These are phyloP conservation scores for Megalops atlanticus DNA, from an alignment of 2,113 vertebrate genomes.

Conservation along the genomic window DNA sequence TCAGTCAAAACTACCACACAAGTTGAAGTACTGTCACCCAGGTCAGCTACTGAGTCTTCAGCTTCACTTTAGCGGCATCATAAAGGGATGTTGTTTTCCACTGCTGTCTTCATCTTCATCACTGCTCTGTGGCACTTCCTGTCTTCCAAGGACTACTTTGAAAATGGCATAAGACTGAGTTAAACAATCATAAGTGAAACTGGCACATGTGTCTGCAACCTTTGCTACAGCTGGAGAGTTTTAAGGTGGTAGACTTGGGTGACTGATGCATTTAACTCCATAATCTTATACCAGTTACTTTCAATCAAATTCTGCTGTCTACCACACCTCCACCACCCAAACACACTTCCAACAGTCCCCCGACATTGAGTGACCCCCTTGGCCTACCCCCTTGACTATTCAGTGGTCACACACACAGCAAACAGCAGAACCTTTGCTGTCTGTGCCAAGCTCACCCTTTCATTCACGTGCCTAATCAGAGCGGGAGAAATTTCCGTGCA, in stretches of 20 bases:
- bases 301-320: no score
- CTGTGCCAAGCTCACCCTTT: no score
- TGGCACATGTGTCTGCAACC: not conserved
- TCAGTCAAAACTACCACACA: not conserved
- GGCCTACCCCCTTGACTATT: no score
- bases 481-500: not conserved
- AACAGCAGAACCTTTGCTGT: no score
- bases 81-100: not conserved
- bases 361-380: no score
- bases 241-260: not conserved
- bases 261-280: not conserved
- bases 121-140: not conserved
- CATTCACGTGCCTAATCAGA: no score
- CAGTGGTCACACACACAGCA: no score
- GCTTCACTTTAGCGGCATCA: not conserved
- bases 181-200: not conserved
- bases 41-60: no score
- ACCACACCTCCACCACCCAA: no score
- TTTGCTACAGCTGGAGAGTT: not conserved
- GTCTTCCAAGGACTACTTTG: not conserved
- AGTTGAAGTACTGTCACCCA: not conserved
- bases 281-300: no score
- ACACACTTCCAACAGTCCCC: no score
- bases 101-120: not conserved
- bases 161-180: not conserved